Percentiles rank a stretch among this genome's conserved stretches.
Conservation (phyloP, 1,140 invertebrate genomes). For the Drosophila takahashii region DNA sequence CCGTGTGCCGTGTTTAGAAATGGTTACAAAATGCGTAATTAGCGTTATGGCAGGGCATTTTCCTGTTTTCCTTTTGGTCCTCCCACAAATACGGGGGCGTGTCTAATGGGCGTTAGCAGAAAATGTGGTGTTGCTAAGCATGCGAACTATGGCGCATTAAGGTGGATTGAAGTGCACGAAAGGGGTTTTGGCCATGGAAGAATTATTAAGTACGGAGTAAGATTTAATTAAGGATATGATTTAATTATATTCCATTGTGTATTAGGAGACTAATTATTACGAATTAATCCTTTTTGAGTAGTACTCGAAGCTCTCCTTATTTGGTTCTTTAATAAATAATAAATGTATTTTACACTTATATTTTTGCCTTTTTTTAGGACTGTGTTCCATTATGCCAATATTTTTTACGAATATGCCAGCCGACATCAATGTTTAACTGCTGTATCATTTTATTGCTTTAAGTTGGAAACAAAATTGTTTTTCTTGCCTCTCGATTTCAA, state of each 20-base stretch:
- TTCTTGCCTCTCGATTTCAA: conserved; percentile 33
- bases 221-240: not conserved
- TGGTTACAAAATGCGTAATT: conserved; percentile 80
- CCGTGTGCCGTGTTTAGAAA: conserved; percentile 58
- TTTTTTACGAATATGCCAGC: not conserved
- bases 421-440: not conserved
- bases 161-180: not conserved
- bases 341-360: no score
- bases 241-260: not conserved
- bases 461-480: conserved; percentile 11
- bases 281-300: no score
- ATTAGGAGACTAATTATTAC: not conserved
- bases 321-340: no score
- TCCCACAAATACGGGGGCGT: conserved; percentile 37
- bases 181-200: not conserved
- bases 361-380: no score
- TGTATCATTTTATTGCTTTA: conserved; percentile 20
- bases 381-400: not conserved
- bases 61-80: conserved; percentile 19
- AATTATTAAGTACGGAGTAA: not conserved
- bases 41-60: conserved; percentile 72
- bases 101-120: conserved; percentile 45
- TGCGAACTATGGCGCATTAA: conserved; percentile 37
- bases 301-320: no score
- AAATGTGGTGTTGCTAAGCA: conserved; percentile 37